Conservation (phyloP, 2,888 invertebrate species). For the Ichneumoninae sp. region DNA sequence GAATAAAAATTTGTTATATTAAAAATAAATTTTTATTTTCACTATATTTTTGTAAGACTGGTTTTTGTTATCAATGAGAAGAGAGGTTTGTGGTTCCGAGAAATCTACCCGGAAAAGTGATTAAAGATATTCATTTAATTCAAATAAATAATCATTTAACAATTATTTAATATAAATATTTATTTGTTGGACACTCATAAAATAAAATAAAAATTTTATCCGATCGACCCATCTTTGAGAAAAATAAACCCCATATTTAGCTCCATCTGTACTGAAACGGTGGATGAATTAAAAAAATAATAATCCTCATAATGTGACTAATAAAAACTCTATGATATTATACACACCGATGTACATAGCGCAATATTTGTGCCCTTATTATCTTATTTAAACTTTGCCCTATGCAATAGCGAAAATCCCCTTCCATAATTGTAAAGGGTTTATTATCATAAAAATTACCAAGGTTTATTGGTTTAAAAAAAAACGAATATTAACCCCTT, state of each 20-base stretch:
- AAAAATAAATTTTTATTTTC: neutral
- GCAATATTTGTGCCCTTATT: neutral
- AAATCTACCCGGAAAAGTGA: too few species aligned
- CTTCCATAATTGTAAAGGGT: neutral
- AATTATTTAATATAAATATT: too few species aligned
- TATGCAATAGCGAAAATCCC: neutral
- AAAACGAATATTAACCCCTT: neutral
- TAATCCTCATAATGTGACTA: too few species aligned
- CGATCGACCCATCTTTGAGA: neutral
- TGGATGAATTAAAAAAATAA: neutral
- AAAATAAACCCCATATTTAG: neutral
- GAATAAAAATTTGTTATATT: neutral
- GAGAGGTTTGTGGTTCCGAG: too few species aligned
- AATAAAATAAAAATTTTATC: too few species aligned
- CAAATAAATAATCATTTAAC: too few species aligned
- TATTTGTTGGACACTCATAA: too few species aligned
- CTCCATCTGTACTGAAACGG: too few species aligned
- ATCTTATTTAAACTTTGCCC: neutral
- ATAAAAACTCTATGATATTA: too few species aligned
- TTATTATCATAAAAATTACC: neutral
- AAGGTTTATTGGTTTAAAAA: neutral
- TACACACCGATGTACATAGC: neutral
- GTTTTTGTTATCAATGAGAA: neutral
- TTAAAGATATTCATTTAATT: too few species aligned
- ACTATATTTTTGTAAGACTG: neutral